A percentile compares a stretch with the other conserved stretches of the same genome.
Evolutionary conservation across 2,888 invertebrate genomes (phyloP).

Genomic region (Drosophila prostipennis): DNA sequence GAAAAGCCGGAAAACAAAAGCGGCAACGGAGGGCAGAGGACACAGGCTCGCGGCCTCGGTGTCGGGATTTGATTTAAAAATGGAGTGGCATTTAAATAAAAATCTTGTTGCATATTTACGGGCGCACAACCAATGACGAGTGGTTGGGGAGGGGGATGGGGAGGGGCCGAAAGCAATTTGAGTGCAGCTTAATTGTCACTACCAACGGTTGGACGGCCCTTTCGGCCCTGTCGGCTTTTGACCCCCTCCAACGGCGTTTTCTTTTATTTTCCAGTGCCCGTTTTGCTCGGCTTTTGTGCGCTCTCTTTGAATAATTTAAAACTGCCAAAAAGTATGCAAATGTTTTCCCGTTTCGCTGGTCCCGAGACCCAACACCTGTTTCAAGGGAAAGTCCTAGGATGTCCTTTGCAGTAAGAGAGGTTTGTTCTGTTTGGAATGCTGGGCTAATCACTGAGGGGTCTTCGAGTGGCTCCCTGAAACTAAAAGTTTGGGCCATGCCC

Average conservation of each 20-base stretch:
- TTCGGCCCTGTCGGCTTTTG: conserved; percentile 28
- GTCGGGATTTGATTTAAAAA: conserved; percentile 78
- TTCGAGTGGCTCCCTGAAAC: background rate
- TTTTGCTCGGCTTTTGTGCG: conserved; percentile 57
- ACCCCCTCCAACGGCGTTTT: conserved; percentile 1
- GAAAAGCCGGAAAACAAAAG: conserved; percentile 28
- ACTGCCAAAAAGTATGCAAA: conserved; percentile 76
- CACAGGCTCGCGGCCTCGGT: conserved; percentile 43
- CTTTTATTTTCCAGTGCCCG: conserved; percentile 14
- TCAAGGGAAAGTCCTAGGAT: conserved; percentile 17
- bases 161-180: conserved; percentile 65
- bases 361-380: conserved; percentile 3
- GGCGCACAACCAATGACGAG: conserved; percentile 24
- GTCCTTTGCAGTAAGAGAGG: background rate
- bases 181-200: conserved; percentile 77
- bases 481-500: background rate
- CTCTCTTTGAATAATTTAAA: conserved; percentile 74
- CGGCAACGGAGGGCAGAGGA: conserved; percentile 13
- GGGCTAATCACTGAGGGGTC: background rate
- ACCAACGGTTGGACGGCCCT: conserved; percentile 15
- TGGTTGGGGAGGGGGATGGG: conserved; percentile 1
- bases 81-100: conserved; percentile 79
- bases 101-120: conserved; percentile 75
- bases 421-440: background rate
- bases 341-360: conserved; percentile 38